Conservation (phyloP, 1,140 invertebrate genomes). For the Platorchestia sp. region DNA sequence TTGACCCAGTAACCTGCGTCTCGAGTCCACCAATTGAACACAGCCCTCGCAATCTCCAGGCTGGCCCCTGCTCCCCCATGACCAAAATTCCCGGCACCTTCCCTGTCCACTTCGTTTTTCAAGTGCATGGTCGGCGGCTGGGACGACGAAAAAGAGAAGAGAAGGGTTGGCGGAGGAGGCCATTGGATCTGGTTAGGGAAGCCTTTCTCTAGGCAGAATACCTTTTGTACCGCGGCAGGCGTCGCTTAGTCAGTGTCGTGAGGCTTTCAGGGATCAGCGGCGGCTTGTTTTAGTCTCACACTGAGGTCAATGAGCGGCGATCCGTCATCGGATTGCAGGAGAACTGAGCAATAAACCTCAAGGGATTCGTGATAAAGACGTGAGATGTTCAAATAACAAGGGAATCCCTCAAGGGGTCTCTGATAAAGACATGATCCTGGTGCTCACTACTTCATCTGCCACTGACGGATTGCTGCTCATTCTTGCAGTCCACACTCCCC, state of each 20-base stretch:
- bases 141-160: background rate
- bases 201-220: background rate
- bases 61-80: background rate
- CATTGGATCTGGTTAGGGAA: background rate
- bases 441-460: background rate
- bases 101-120: background rate
- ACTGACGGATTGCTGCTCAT: conserved; percentile 6
- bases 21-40: background rate
- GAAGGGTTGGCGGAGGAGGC: background rate
- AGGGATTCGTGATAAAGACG: conserved; percentile 27
- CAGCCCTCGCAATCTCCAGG: background rate
- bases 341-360: conserved; percentile 39
- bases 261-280: background rate
- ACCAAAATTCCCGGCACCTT: background rate
- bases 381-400: background rate
- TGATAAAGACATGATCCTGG: conserved; percentile 26
- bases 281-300: background rate
- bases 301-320: background rate
- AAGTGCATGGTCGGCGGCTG: background rate
- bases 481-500: background rate
- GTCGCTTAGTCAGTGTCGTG: conserved; percentile 23
- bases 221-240: background rate
- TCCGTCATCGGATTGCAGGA: conserved; percentile 31
- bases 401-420: conserved; percentile 4
- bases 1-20: background rate